These are phyloP conservation scores for Hypotaenidia okinawae DNA, from an alignment of 2,797 vertebrate species.

Conservation along the genomic window DNA sequence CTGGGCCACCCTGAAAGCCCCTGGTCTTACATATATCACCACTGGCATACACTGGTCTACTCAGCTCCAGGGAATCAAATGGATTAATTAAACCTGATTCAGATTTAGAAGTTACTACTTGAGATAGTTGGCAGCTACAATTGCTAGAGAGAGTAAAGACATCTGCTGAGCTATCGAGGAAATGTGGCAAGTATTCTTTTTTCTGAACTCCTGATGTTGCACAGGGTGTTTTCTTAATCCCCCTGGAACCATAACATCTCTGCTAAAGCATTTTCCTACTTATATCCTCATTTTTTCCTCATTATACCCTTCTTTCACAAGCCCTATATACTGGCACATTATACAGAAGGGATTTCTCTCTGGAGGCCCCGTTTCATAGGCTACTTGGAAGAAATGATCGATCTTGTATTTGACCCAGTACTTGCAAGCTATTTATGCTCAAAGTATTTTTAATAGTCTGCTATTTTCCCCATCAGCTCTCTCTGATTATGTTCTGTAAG, in stretches of 20 bases:
- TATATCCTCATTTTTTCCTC: not conserved
- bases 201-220: not conserved
- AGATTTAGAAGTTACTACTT: slow-evolving; percentile 80
- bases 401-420: slow-evolving; percentile 81
- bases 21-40: slow-evolving; percentile 80
- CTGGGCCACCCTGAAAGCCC: slow-evolving; percentile 81
- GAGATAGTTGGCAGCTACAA: not conserved
- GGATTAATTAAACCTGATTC: slow-evolving; percentile 82
- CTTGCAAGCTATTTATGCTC: slow-evolving; percentile 80
- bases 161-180: not conserved
- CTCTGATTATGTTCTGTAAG: not conserved
- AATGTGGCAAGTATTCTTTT: not conserved
- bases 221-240: not conserved
- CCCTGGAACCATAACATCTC: not conserved
- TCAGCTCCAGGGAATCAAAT: slow-evolving; percentile 81
- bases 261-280: not conserved
- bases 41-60: slow-evolving; percentile 83
- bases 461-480: not conserved
- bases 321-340: not conserved
- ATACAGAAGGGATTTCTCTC: slow-evolving; percentile 81
- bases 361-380: slow-evolving; percentile 80
- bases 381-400: slow-evolving; percentile 83
- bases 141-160: not conserved
- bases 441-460: slow-evolving; percentile 67
- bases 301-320: not conserved